Percentiles rank a stretch among this genome's conserved stretches.
These are phyloP conservation scores for Trematomus bernacchii DNA, from an alignment of 2,797 vertebrate genomes.

Conservation along the genomic window DNA sequence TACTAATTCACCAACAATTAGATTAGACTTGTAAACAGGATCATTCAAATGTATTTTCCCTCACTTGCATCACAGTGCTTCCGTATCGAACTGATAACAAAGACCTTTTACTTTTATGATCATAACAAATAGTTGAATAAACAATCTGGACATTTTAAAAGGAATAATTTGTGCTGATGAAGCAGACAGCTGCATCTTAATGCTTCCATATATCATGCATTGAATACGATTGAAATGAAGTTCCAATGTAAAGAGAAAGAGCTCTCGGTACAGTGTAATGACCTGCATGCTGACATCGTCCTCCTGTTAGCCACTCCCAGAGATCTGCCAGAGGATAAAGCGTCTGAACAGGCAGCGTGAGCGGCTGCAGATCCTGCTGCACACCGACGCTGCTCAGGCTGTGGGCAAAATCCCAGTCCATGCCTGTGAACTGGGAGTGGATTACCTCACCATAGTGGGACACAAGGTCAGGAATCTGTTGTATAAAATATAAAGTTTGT, in stretches of 20 bases:
- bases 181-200: background rate
- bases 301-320: constrained; percentile 86
- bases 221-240: background rate
- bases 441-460: constrained; percentile 96
- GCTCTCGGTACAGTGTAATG: background rate
- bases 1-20: no score
- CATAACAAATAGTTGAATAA: background rate
- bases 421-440: constrained; percentile 90
- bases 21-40: no score
- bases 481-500: background rate
- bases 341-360: constrained; percentile 81
- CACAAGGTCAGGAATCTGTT: constrained; percentile 89
- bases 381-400: constrained; percentile 95
- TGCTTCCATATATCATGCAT: background rate
- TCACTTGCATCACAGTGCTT: no score
- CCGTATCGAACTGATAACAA: background rate
- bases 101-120: background rate
- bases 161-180: background rate
- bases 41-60: no score
- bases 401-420: constrained; percentile 92
- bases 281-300: background rate
- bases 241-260: background rate
- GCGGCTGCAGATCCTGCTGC: constrained; percentile 85
- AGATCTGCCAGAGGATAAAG: constrained; percentile 86
- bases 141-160: background rate